Conservation (phyloP, 2,797 vertebrate species). For the Eupleurogrammus muticus region DNA sequence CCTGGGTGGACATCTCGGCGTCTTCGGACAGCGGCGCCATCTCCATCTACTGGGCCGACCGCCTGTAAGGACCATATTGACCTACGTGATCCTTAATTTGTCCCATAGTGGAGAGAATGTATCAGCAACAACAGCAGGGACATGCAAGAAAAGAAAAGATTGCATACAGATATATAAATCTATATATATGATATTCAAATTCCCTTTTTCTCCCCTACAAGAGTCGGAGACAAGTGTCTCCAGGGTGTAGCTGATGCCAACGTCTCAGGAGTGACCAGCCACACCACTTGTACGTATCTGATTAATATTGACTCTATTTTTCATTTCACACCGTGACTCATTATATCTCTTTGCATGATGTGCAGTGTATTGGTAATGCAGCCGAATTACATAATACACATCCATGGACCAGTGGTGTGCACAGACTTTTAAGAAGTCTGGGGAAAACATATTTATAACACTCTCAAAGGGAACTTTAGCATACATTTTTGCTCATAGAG, state of each 20-base stretch:
- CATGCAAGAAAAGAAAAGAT: too few relatives aligned
- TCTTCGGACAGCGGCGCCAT: constrained; percentile 65
- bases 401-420: too few relatives aligned
- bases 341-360: neutral
- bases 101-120: too few relatives aligned
- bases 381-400: constrained; percentile 5
- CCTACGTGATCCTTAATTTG: too few relatives aligned
- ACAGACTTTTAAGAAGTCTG: too few relatives aligned
- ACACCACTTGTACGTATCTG: constrained; percentile 69
- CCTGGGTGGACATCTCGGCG: constrained; percentile 76
- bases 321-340: neutral
- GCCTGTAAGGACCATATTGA: constrained; percentile 75
- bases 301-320: neutral
- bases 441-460: too few relatives aligned
- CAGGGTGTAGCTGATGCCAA: constrained; percentile 72
- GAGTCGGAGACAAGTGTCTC: constrained; percentile 68
- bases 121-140: too few relatives aligned
- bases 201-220: constrained; percentile 27
- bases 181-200: too few relatives aligned
- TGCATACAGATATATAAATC: too few relatives aligned
- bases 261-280: constrained; percentile 73
- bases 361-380: neutral
- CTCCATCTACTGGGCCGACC: constrained; percentile 78
- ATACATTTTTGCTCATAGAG: too few relatives aligned
- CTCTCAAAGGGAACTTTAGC: too few relatives aligned